phyloP scores from a whole-genome alignment of 2,797 vertebrate species.

The Zonotrichia albicollis region DNA sequence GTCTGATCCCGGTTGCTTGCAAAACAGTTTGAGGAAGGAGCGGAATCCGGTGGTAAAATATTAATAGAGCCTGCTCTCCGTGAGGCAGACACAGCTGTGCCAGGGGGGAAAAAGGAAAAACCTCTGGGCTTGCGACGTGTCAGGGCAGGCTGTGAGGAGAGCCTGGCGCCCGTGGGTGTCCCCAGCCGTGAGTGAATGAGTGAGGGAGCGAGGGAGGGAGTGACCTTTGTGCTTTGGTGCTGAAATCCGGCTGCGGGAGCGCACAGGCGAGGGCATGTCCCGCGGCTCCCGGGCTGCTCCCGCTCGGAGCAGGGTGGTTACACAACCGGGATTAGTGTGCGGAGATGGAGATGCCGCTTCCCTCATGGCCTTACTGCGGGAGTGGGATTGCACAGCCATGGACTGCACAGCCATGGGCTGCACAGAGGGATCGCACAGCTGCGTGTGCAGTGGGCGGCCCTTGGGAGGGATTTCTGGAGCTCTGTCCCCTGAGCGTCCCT shows the following conservation, averaged over 20 bases:
- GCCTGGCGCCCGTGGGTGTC: background rate
- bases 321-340: background rate
- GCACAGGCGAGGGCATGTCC: background rate
- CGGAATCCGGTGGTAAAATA: background rate
- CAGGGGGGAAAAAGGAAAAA: background rate
- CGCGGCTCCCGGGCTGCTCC: background rate
- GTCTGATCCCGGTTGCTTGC: background rate
- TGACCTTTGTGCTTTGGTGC: background rate
- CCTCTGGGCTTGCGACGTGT: background rate
- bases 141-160: background rate
- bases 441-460: background rate
- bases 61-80: background rate
- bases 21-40: conserved; percentile 7
- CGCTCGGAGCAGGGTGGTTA: background rate
- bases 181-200: background rate
- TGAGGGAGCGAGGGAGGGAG: too few relatives aligned
- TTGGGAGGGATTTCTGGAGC: background rate
- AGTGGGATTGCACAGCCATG: background rate
- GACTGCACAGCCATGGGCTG: background rate
- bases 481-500: background rate
- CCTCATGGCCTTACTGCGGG: background rate
- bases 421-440: background rate
- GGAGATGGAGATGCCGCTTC: background rate
- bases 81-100: background rate
- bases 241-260: background rate